phyloP scores from a whole-genome alignment of 2,888 invertebrate species.

The Lycocerus yunnanus region DNA sequence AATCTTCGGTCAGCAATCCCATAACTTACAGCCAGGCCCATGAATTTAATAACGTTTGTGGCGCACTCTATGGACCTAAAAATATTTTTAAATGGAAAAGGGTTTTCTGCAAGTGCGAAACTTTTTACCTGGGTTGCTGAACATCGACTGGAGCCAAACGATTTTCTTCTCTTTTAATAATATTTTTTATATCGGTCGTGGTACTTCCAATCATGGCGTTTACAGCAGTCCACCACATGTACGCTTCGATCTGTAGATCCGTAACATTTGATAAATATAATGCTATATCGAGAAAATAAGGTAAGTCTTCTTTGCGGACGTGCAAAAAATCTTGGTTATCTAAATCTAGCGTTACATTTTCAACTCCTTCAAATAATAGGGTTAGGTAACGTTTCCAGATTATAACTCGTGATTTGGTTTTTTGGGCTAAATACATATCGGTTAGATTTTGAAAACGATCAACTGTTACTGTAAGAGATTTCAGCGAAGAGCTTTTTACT shows the following conservation, averaged over 20 bases:
- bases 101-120: background rate
- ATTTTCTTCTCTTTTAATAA: constrained; percentile 3
- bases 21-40: constrained; percentile 77
- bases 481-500: constrained; percentile 42
- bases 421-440: constrained; percentile 60
- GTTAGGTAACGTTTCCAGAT: constrained; percentile 72
- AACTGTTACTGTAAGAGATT: constrained; percentile 59
- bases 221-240: constrained; percentile 69
- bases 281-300: constrained; percentile 67
- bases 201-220: constrained; percentile 71
- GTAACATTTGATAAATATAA: constrained; percentile 62
- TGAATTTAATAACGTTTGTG: constrained; percentile 69
- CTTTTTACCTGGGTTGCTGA: constrained; percentile 13
- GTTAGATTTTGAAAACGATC: constrained; percentile 68
- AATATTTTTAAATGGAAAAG: background rate
- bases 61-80: constrained; percentile 71
- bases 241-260: constrained; percentile 64
- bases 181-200: constrained; percentile 63
- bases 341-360: constrained; percentile 59
- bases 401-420: constrained; percentile 54
- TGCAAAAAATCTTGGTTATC: constrained; percentile 45
- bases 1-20: constrained; percentile 68
- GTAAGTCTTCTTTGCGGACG: constrained; percentile 63
- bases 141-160: background rate
- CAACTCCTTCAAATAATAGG: constrained; percentile 63